These are phyloP conservation scores for Prionailurus bengalensis DNA, from an alignment of 2,113 vertebrate species.

Conservation along the genomic window DNA sequence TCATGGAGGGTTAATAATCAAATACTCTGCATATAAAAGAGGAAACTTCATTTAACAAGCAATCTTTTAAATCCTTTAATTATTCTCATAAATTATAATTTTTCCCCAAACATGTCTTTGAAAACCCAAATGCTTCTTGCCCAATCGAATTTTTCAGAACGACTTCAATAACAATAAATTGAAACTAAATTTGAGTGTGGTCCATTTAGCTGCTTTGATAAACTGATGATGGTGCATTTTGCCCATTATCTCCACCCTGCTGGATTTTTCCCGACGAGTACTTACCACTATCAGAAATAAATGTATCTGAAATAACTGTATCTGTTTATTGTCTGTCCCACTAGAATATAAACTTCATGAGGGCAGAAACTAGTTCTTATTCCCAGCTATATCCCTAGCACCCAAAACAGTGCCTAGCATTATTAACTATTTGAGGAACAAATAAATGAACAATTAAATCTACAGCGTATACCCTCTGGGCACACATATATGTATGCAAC, in stretches of 20 bases:
- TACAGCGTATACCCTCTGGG: background rate
- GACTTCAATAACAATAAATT: constrained; percentile 8
- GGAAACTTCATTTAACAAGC: constrained; percentile 49
- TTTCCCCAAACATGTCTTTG: constrained; percentile 33
- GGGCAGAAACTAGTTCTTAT: background rate
- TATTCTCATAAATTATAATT: constrained; percentile 41
- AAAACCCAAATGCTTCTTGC: constrained; percentile 44
- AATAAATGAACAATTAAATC: background rate
- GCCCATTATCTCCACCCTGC: background rate
- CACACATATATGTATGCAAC: background rate
- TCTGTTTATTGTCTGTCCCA: background rate
- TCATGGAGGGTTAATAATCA: constrained; percentile 56
- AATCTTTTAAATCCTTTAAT: constrained; percentile 67
- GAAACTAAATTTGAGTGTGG: constrained; percentile 15
- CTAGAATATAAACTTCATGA: background rate
- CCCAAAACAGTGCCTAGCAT: background rate
- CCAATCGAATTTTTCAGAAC: background rate
- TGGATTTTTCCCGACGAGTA: background rate
- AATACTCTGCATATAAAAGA: constrained; percentile 48
- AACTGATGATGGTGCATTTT: background rate
- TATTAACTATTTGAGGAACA: background rate
- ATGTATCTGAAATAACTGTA: background rate
- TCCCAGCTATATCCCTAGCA: background rate
- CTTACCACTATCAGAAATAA: background rate
- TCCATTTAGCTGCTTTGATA: background rate